These are phyloP conservation scores for Cydia fagiglandana DNA, from an alignment of 1,140 invertebrate species.

Conservation along the genomic window DNA sequence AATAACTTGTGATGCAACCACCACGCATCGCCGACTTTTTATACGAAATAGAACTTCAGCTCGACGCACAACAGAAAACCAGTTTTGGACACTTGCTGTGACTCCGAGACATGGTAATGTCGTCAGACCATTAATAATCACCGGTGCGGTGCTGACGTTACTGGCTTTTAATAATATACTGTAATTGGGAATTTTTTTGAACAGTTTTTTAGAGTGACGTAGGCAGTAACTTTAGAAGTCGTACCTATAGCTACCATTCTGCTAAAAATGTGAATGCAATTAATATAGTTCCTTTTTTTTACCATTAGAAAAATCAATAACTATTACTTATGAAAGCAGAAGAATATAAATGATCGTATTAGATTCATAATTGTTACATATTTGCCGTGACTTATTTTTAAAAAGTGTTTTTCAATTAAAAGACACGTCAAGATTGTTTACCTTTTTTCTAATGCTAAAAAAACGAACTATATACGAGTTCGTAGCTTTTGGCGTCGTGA, in stretches of 20 bases:
- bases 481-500: too few species aligned
- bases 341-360: too few species aligned
- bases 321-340: too few species aligned
- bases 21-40: constrained; percentile 47
- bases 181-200: neutral
- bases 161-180: neutral
- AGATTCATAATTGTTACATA: too few species aligned
- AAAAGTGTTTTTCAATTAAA: too few species aligned
- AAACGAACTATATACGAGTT: too few species aligned
- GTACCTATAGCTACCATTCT: neutral
- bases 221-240: neutral
- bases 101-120: constrained; percentile 8
- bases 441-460: too few species aligned
- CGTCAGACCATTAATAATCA: constrained; percentile 23
- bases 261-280: neutral
- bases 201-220: neutral
- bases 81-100: constrained; percentile 24
- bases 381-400: too few species aligned
- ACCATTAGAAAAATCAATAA: too few species aligned
- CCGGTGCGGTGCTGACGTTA: neutral
- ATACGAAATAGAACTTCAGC: constrained; percentile 45
- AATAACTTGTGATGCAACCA: constrained; percentile 20
- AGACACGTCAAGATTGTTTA: too few species aligned
- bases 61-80: constrained; percentile 42
- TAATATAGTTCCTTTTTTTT: too few species aligned